Percentiles rank a stretch among this genome's conserved stretches.
Evolutionary conservation across 2,113 vertebrate genomes (phyloP).

Genomic region (Ophiodon elongatus): DNA sequence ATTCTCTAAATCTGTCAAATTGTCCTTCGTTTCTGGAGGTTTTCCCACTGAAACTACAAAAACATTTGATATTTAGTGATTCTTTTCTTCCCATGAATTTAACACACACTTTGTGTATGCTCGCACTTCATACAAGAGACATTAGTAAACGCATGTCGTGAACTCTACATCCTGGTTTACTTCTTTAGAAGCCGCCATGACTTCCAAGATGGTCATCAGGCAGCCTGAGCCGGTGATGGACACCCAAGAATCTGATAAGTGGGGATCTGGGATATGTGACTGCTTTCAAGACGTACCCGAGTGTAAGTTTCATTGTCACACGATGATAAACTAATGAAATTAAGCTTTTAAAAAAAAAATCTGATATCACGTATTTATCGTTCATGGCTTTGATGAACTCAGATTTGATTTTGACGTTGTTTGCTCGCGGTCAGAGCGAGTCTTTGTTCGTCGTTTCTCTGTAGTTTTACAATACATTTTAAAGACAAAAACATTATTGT

Average conservation of each 20-base stretch:
- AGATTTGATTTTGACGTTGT: no score
- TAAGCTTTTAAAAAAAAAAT: no score
- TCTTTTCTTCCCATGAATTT: no score
- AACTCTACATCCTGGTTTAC: neutral
- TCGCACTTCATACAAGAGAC: neutral
- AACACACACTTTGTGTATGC: neutral
- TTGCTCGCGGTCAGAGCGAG: neutral
- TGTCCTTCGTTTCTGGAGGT: neutral
- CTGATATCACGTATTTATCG: no score
- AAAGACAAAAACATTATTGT: neutral
- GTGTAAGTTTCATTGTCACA: conserved; percentile 64
- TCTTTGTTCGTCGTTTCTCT: neutral
- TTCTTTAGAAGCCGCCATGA: conserved; percentile 54
- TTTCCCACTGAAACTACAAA: neutral
- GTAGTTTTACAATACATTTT: neutral
- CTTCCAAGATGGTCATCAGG: conserved; percentile 62
- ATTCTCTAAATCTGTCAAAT: neutral
- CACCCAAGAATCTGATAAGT: conserved; percentile 54
- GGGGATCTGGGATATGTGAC: conserved; percentile 76
- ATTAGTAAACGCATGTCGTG: neutral
- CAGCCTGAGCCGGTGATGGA: conserved; percentile 74
- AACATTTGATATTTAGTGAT: neutral
- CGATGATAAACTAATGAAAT: neutral
- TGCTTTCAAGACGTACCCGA: conserved; percentile 67
- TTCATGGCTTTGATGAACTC: no score